phyloP scores from a whole-genome alignment of 2,797 vertebrate species.

The Cyprinella venusta region DNA sequence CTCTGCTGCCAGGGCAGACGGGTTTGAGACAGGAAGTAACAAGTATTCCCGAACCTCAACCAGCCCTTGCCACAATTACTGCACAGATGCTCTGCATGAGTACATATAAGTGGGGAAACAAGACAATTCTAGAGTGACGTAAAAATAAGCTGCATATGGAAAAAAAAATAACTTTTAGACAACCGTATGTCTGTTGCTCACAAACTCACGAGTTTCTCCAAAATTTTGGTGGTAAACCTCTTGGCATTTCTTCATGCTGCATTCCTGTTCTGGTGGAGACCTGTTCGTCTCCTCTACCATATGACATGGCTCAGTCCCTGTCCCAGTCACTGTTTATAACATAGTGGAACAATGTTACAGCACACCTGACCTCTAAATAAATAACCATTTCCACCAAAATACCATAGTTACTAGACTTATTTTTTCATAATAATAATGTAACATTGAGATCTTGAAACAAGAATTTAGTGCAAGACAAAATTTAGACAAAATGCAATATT shows the following conservation, averaged over 20 bases:
- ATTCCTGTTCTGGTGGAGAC: background rate
- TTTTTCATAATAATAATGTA: background rate
- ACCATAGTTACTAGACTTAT: background rate
- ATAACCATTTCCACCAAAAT: background rate
- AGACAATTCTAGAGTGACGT: background rate
- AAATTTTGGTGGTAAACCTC: background rate
- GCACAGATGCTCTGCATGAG: slow-evolving; percentile 36
- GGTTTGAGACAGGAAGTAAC: slow-evolving; percentile 70
- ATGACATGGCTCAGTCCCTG: background rate
- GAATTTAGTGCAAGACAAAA: no score
- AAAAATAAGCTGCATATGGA: background rate
- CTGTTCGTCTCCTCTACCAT: background rate
- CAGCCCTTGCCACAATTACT: slow-evolving; percentile 62
- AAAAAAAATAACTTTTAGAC: background rate
- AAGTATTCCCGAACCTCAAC: slow-evolving; percentile 60
- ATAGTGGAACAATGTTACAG: background rate
- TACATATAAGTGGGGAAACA: background rate
- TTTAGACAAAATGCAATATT: no score
- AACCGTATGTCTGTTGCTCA: background rate
- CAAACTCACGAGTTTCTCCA: background rate
- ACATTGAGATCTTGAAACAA: no score
- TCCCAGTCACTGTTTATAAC: slow-evolving; percentile 14
- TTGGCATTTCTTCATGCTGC: background rate
- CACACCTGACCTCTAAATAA: background rate
- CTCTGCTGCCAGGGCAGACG: slow-evolving; percentile 68